Evolutionary conservation across 2,113 vertebrate genomes (phyloP).

Genomic region (Conger conger): DNA sequence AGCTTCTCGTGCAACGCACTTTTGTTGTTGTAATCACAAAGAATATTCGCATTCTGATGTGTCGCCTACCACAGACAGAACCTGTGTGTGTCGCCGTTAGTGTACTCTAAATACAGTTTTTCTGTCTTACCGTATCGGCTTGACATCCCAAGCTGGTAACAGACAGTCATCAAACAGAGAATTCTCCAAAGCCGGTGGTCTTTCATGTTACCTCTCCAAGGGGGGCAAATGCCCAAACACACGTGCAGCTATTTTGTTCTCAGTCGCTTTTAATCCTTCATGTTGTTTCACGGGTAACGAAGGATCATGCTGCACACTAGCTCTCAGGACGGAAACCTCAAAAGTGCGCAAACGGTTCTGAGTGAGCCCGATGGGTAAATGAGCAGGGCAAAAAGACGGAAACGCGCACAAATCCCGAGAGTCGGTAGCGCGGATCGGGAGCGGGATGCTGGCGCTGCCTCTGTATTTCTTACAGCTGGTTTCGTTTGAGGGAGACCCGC

Average conservation of each 20-base stretch:
- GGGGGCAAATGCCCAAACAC: conserved; percentile 20
- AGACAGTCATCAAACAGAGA: conserved; percentile 48
- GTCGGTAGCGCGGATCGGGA: conserved; percentile 39
- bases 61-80: not conserved
- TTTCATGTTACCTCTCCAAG: conserved; percentile 39
- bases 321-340: conserved; percentile 25
- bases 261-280: conserved; percentile 45
- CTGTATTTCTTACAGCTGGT: not conserved
- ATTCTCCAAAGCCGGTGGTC: conserved; percentile 49
- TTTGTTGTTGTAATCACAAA: not conserved
- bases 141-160: conserved; percentile 49
- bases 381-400: conserved; percentile 36
- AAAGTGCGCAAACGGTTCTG: conserved; percentile 23
- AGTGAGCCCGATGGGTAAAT: not conserved
- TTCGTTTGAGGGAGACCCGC: conserved; percentile 40
- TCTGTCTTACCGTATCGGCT: conserved; percentile 52
- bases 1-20: not conserved
- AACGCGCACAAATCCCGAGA: conserved; percentile 33
- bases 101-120: not conserved
- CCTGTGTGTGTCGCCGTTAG: not conserved
- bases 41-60: conserved; percentile 2
- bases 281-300: conserved; percentile 27
- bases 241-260: conserved; percentile 18
- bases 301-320: conserved; percentile 21
- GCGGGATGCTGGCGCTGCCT: conserved; percentile 30